phyloP scores from a whole-genome alignment of 2,888 invertebrate species.

The Bellardia bayeri region DNA sequence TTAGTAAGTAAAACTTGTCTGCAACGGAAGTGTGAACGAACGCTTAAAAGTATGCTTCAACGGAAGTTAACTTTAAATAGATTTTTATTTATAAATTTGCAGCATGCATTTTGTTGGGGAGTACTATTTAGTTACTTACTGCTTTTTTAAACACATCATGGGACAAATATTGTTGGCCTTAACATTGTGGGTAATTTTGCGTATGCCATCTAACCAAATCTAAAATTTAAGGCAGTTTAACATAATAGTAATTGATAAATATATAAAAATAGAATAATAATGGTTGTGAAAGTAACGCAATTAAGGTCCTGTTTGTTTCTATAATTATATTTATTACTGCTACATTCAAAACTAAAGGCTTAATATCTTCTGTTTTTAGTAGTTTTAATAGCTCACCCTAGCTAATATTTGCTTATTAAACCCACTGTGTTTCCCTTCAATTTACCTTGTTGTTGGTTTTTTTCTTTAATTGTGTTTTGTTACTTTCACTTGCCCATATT shows the following conservation, averaged over 20 bases:
- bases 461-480: not conserved
- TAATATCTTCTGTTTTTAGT: no score
- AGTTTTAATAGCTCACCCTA: no score
- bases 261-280: conserved; percentile 25
- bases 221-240: conserved; percentile 84
- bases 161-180: conserved; percentile 99
- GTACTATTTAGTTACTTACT: conserved; percentile 90
- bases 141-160: conserved; percentile 99
- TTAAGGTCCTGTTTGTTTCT: no score
- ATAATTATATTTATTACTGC: no score
- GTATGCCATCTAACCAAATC: conserved; percentile 97
- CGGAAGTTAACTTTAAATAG: conserved; percentile 52
- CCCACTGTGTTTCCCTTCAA: no score
- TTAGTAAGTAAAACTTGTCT: conserved; percentile 49
- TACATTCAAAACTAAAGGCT: no score
- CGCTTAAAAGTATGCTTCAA: conserved; percentile 52
- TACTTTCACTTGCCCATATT: conserved; percentile 9
- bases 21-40: conserved; percentile 68
- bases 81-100: conserved; percentile 16
- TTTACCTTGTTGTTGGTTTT: no score
- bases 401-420: no score
- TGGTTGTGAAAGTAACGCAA: no score
- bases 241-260: not conserved
- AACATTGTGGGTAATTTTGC: conserved; percentile 98
- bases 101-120: not conserved